Evolutionary conservation across 2,797 vertebrate genomes (phyloP), one percentile per base, ranked within the genome.

Genomic region (Rousettus madagascariensis): DNA sequence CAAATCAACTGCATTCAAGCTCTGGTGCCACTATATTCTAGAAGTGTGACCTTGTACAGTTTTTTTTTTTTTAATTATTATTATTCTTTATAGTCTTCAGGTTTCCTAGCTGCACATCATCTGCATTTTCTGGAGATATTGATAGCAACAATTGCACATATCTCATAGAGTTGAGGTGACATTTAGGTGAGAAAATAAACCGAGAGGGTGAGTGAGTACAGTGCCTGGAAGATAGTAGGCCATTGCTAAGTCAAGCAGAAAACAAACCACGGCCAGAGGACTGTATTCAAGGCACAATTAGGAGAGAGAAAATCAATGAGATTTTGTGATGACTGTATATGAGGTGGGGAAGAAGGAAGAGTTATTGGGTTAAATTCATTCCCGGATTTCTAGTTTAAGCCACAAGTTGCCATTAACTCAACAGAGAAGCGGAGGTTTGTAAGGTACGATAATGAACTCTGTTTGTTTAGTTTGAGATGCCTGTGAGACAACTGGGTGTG

Each of bases 401-500:
- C 30, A 36, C 12, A 66, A 55, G 36, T n/a, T 80, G 57, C 83
- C 33, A 53, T 43, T 77, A 88, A 66, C 24, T 36, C 33, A 79
- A 43, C 0, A 46, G 20, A 95, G n/a, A 77, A 87, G 24, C 49
- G 13, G 57, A 91, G 4, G 6, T 78, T 84, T 33, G 36, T 33
- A 96, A 89, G 49, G 7, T 38, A 55, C n/a, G 13, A 53, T 41
- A 78, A 90, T 90, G 85, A 96, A 86, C 92, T 66, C 36, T 61
- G 30, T 57, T 92, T 90, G 55, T 65, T 91, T 84, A 82, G 38
- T 78, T 65, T 17, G 66, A 91, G 63, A 68, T 95, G 63, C 80
- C 63, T 69, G 2, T 30, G 36, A 94, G 68, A 86, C 63, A 94
- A 88, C 46, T 86, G 93, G 33, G 8, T 80, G 28, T 68, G 9